Evolutionary conservation across 2,888 invertebrate genomes (phyloP).

Genomic region (Stomorhina lunata): DNA sequence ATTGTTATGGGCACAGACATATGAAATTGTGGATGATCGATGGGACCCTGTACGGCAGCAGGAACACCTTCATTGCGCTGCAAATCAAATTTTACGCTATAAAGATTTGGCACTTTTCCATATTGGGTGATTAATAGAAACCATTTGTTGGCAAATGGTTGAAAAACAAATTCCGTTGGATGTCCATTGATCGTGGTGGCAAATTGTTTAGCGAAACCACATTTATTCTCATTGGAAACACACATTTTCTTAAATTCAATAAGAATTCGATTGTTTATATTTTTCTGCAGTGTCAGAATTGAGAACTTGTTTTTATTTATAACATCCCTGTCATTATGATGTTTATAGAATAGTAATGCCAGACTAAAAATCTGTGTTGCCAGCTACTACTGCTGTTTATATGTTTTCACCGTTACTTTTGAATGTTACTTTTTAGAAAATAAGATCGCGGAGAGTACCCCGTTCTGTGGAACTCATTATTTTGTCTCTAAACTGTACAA

Average conservation of each 20-base stretch:
- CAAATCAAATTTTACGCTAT: constrained; percentile 74
- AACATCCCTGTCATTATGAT: neutral
- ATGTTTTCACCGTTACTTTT: neutral
- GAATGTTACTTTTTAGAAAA: no score
- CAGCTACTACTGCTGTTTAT: neutral
- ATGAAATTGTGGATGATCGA: constrained; percentile 70
- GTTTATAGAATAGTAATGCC: neutral
- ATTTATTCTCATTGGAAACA: constrained; percentile 34
- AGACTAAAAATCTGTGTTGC: neutral
- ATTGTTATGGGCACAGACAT: constrained; percentile 75
- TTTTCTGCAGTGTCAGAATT: constrained; percentile 23
- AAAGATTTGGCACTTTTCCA: constrained; percentile 75
- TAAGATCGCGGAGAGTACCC: no score
- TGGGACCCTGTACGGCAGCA: constrained; percentile 66
- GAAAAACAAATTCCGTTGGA: constrained; percentile 75
- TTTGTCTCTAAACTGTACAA: no score
- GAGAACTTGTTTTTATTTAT: neutral
- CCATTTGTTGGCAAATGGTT: constrained; percentile 76
- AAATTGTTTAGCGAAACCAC: constrained; percentile 74
- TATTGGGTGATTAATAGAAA: constrained; percentile 77
- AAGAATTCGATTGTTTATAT: constrained; percentile 15
- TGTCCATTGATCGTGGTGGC: constrained; percentile 71
- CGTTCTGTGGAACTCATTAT: no score
- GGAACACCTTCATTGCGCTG: constrained; percentile 67
- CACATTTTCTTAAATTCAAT: no score